Conservation (phyloP, 1,140 invertebrate genomes). For the Drosophila mauritiana region DNA sequence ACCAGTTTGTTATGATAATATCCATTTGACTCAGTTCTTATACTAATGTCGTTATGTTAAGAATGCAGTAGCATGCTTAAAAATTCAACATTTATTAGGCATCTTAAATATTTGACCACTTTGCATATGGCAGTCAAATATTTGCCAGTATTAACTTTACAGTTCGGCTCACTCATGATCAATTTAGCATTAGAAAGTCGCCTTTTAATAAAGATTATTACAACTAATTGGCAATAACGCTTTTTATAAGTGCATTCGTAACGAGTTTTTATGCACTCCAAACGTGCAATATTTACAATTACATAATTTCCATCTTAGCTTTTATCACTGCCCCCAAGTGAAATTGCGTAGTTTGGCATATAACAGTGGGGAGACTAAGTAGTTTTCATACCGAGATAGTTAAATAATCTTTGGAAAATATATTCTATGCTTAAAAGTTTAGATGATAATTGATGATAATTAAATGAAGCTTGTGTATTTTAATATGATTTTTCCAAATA, state of each 20-base stretch:
- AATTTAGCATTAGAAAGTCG: constrained; percentile 16
- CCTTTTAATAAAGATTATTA: constrained; percentile 14
- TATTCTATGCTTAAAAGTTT: too few relatives aligned
- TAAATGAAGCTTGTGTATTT: background rate
- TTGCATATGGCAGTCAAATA: background rate
- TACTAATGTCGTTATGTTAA: background rate
- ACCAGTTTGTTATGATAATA: background rate
- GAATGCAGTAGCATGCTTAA: constrained; percentile 9
- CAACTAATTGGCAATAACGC: constrained; percentile 1
- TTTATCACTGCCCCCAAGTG: constrained; percentile 43
- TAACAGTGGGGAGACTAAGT: background rate
- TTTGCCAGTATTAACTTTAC: background rate
- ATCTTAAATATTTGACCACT: constrained; percentile 24
- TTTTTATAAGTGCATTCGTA: constrained; percentile 8
- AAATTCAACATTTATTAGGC: background rate
- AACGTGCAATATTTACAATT: constrained; percentile 9
- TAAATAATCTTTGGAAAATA: background rate
- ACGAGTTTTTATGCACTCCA: constrained; percentile 16
- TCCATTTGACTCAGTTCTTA: constrained; percentile 3
- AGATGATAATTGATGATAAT: too few relatives aligned
- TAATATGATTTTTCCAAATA: background rate
- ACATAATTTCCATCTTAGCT: constrained; percentile 9
- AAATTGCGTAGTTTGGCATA: background rate
- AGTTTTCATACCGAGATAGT: background rate
- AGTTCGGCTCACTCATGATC: background rate